These are phyloP conservation scores for Gymnorhina tibicen DNA, from an alignment of 2,113 vertebrate genomes.

Conservation along the genomic window DNA sequence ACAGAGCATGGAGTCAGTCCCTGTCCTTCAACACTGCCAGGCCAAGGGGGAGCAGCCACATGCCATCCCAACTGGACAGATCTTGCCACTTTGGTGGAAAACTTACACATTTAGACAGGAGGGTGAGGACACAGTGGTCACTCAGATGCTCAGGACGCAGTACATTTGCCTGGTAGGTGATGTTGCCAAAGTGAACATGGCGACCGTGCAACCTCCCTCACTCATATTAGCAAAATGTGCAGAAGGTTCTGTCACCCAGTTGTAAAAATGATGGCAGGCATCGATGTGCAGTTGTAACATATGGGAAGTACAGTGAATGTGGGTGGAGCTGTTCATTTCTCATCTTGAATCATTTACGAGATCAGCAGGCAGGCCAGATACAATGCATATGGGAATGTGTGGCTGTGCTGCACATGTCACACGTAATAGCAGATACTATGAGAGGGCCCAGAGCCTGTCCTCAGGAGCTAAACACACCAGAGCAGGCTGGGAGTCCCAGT, in stretches of 20 bases:
- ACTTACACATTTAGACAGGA: not conserved
- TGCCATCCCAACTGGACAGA: not conserved
- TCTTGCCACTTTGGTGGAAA: not conserved
- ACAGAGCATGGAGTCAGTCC: not conserved
- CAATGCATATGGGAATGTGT: conserved; percentile 70
- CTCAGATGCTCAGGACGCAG: not conserved
- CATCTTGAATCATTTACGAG: conserved; percentile 68
- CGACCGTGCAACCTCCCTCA: not conserved
- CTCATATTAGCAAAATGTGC: conserved; percentile 54
- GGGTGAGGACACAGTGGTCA: not conserved
- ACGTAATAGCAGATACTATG: conserved; percentile 59
- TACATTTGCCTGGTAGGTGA: not conserved
- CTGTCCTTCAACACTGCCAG: not conserved
- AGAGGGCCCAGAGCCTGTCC: conserved; percentile 58
- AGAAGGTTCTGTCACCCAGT: conserved; percentile 69
- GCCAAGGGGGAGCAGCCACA: not conserved
- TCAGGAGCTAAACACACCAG: not conserved
- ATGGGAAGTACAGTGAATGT: conserved; percentile 69
- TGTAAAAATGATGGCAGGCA: conserved; percentile 69
- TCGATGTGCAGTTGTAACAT: conserved; percentile 66
- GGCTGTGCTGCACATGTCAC: conserved; percentile 69
- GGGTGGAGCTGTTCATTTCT: conserved; percentile 69
- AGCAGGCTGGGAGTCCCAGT: conserved; percentile 32
- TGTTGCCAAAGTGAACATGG: not conserved
- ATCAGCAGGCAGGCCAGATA: conserved; percentile 69